Evolutionary conservation across 2,113 vertebrate genomes (phyloP).

Genomic region (Pseudopodoces humilis): DNA sequence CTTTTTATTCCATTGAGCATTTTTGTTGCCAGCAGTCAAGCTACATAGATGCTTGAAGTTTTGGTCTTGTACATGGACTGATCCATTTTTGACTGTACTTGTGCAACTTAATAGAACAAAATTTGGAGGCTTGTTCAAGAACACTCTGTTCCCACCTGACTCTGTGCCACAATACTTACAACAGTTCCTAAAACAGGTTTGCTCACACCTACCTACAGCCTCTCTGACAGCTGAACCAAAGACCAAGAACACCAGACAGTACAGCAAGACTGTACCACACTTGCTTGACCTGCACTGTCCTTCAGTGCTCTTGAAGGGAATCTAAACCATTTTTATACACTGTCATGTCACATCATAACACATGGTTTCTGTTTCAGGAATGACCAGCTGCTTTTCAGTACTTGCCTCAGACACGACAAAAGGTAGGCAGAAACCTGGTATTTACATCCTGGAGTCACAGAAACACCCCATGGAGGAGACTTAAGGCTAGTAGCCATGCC

Average conservation of each 20-base stretch:
- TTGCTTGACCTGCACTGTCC: neutral
- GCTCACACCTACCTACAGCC: neutral
- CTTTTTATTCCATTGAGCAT: neutral
- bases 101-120: neutral
- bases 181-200: fast-evolving
- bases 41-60: neutral
- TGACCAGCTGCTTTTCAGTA: neutral
- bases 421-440: neutral
- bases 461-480: neutral
- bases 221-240: neutral
- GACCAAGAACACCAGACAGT: neutral
- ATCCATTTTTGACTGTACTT: neutral
- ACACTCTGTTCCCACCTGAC: neutral
- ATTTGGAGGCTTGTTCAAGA: neutral
- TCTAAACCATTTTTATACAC: neutral
- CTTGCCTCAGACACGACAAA: fast-evolving
- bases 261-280: neutral
- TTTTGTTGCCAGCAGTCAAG: neutral
- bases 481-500: neutral
- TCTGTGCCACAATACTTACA: neutral
- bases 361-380: neutral
- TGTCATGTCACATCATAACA: neutral
- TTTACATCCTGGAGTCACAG: neutral
- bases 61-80: neutral
- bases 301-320: neutral